Evolutionary conservation across 2,113 vertebrate species (phyloP).

Genomic region (Narcine bancroftii): DNA sequence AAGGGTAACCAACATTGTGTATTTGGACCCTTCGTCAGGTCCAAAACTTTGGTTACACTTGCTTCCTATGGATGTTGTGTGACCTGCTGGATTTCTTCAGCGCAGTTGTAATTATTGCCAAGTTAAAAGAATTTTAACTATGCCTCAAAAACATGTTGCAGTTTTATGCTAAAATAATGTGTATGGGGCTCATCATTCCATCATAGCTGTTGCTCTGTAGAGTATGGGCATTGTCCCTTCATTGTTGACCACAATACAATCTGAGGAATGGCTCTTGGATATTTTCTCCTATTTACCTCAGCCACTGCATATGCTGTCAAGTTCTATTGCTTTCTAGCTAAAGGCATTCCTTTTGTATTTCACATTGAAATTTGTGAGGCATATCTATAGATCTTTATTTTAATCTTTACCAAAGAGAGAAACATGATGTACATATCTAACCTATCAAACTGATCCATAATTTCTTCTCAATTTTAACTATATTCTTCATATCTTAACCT

Average conservation of each 20-base stretch:
- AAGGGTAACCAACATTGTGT: too few relatives aligned
- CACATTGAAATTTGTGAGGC: not conserved
- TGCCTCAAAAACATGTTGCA: not conserved
- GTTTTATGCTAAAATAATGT: not conserved
- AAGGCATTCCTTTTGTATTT: not conserved
- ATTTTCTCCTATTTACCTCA: not conserved
- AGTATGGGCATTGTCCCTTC: not conserved
- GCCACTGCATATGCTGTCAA: not conserved
- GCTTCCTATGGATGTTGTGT: too few relatives aligned
- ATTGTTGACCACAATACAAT: not conserved
- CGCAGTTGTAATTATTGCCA: too few relatives aligned
- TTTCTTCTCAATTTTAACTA: not conserved
- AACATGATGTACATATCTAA: not conserved
- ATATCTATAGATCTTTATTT: not conserved
- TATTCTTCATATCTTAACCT: not conserved
- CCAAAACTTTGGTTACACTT: too few relatives aligned
- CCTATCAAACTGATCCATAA: not conserved
- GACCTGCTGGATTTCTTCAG: too few relatives aligned
- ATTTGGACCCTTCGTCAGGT: too few relatives aligned
- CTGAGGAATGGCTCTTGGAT: not conserved
- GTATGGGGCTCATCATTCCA: not conserved
- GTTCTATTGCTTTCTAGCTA: not conserved
- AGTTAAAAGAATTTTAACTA: not conserved
- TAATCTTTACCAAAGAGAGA: not conserved
- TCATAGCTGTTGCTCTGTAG: not conserved